Percentiles rank a stretch among this genome's conserved stretches.
These are phyloP conservation scores for Leptosomus discolor DNA, from an alignment of 2,113 vertebrate genomes.

Conservation along the genomic window DNA sequence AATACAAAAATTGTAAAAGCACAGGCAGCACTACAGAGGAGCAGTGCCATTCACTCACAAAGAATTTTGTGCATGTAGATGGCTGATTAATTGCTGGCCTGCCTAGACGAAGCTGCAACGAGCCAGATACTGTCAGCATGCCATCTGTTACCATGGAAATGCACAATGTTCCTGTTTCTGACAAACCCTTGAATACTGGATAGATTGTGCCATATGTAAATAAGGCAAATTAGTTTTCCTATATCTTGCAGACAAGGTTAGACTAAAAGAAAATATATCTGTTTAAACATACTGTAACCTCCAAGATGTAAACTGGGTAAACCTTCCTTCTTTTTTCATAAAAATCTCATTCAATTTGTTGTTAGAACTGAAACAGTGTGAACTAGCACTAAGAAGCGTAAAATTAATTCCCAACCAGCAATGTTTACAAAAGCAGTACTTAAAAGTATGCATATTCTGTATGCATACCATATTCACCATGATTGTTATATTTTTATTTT, in stretches of 20 bases:
- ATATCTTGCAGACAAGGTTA: slow-evolving; percentile 87
- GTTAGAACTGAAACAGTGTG: slow-evolving; percentile 60
- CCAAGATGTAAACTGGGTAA: slow-evolving; percentile 63
- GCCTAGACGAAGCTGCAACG: slow-evolving; percentile 86
- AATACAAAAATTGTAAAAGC: slow-evolving; percentile 85
- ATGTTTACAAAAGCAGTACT: slow-evolving; percentile 63
- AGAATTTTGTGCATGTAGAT: slow-evolving; percentile 87
- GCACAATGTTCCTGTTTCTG: slow-evolving; percentile 86
- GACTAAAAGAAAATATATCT: slow-evolving; percentile 83
- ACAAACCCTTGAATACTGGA: slow-evolving; percentile 86
- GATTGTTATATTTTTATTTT: neutral
- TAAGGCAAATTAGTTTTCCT: slow-evolving; percentile 90
- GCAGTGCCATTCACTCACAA: slow-evolving; percentile 86
- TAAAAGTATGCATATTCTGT: slow-evolving; percentile 8
- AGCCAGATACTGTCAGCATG: slow-evolving; percentile 90
- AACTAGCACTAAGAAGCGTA: slow-evolving; percentile 54
- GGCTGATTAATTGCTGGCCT: slow-evolving; percentile 89
- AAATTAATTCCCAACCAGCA: slow-evolving; percentile 63
- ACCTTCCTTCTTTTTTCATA: slow-evolving; percentile 58
- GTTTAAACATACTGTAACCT: slow-evolving; percentile 80
- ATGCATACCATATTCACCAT: neutral
- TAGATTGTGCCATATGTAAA: slow-evolving; percentile 89
- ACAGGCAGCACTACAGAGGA: slow-evolving; percentile 83
- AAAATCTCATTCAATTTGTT: slow-evolving; percentile 60
- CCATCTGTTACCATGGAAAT: slow-evolving; percentile 93